These are phyloP conservation scores for Bellardia bayeri DNA, from an alignment of 2,888 invertebrate genomes.

Conservation along the genomic window DNA sequence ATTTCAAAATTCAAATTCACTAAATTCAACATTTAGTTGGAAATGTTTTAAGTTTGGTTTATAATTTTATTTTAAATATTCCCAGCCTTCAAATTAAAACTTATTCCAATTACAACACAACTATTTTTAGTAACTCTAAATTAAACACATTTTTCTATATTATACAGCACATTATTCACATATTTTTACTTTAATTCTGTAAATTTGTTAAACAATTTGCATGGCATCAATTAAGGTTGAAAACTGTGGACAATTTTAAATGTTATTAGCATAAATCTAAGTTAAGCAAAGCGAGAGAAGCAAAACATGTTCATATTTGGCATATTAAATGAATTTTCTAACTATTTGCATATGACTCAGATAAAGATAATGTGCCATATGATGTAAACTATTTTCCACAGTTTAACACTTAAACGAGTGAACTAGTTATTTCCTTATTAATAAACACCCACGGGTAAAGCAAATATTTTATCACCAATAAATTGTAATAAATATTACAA, in stretches of 20 bases:
- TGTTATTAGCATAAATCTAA: slow-evolving; percentile 19
- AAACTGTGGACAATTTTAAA: slow-evolving; percentile 32
- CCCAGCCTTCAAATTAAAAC: too few relatives aligned
- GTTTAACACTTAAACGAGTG: slow-evolving; percentile 1
- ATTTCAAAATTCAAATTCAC: too few relatives aligned
- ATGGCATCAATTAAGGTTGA: slow-evolving; percentile 7
- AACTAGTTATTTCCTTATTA: slow-evolving; percentile 66
- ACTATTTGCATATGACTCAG: slow-evolving; percentile 49
- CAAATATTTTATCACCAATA: slow-evolving; percentile 54
- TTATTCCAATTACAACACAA: too few relatives aligned
- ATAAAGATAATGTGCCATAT: background rate
- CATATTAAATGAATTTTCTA: slow-evolving; percentile 31
- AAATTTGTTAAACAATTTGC: background rate
- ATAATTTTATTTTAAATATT: too few relatives aligned
- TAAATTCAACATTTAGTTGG: too few relatives aligned
- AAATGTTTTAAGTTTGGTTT: too few relatives aligned
- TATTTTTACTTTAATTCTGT: too few relatives aligned
- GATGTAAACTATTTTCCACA: slow-evolving; percentile 23
- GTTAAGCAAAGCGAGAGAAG: background rate
- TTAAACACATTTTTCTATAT: too few relatives aligned
- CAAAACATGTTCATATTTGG: slow-evolving; percentile 25
- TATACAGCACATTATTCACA: too few relatives aligned
- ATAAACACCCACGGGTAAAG: slow-evolving; percentile 64
- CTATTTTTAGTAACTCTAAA: too few relatives aligned
- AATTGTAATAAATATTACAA: slow-evolving; percentile 36